Evolutionary conservation across 2,797 vertebrate genomes (phyloP).

Genomic region (Dermochelys coriacea): DNA sequence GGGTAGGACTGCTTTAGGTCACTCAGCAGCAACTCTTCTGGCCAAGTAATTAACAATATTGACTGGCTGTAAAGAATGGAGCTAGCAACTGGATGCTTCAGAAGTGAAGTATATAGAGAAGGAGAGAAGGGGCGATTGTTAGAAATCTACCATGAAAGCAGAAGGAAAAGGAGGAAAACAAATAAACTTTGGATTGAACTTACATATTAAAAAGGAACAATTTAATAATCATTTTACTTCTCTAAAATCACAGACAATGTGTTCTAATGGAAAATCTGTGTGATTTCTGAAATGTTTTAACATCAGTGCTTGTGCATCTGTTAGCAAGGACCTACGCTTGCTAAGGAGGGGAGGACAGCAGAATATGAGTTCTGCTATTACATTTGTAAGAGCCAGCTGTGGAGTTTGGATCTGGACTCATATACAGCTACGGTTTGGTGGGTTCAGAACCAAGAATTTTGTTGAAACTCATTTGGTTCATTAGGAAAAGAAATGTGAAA

Average conservation of each 20-base stretch:
- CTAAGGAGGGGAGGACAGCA: fast-evolving
- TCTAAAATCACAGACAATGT: conserved; percentile 18
- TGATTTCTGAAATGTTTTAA: background rate
- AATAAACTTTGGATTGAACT: conserved; percentile 28
- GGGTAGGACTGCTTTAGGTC: conserved; percentile 27
- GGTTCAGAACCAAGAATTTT: background rate
- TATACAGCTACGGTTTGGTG: background rate
- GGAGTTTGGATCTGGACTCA: conserved; percentile 18
- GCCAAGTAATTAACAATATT: conserved; percentile 45
- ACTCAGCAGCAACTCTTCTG: conserved; percentile 1
- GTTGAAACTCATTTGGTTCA: background rate
- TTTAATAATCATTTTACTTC: conserved; percentile 20
- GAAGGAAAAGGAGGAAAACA: background rate
- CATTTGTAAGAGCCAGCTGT: background rate
- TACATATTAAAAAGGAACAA: conserved; percentile 8
- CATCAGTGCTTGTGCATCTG: background rate
- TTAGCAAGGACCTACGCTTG: background rate
- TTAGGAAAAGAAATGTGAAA: background rate
- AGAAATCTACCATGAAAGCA: conserved; percentile 25
- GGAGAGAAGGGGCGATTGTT: background rate
- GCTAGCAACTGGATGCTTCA: conserved; percentile 42
- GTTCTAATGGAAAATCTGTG: background rate
- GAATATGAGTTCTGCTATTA: conserved; percentile 9
- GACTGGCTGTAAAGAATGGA: conserved; percentile 35
- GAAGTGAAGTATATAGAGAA: background rate